Percentiles rank a stretch among this genome's conserved stretches.
phyloP scores from a whole-genome alignment of 1,140 invertebrate species.

The Frieseomelitta varia region DNA sequence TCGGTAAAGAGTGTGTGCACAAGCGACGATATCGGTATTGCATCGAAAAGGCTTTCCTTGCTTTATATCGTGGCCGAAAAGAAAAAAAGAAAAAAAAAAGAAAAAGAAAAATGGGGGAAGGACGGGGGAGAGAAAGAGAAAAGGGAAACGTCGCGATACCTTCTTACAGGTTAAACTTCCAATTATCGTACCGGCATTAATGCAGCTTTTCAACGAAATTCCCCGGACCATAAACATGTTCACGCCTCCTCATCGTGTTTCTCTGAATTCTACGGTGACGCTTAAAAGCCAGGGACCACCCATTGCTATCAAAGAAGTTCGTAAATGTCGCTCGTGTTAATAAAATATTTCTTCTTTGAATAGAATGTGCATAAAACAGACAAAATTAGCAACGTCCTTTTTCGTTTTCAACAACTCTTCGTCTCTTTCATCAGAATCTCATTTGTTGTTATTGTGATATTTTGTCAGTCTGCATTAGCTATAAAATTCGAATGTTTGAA shows the following conservation, averaged over 20 bases:
- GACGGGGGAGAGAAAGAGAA: background rate
- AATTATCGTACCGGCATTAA: conserved; percentile 26
- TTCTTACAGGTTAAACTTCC: conserved; percentile 29
- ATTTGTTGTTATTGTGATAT: no score
- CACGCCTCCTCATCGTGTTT: background rate
- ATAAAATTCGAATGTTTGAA: no score
- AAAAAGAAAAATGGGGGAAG: background rate
- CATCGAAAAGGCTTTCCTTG: conserved; percentile 50
- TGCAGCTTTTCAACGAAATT: conserved; percentile 7
- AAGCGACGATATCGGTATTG: conserved; percentile 51
- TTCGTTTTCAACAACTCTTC: background rate
- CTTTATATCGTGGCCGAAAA: conserved; percentile 36
- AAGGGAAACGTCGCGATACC: conserved; percentile 12
- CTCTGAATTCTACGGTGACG: background rate
- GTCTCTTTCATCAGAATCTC: no score
- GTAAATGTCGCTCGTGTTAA: conserved; percentile 23
- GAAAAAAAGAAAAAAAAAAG: background rate
- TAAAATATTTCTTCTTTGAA: conserved; percentile 9
- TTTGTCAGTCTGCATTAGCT: no score
- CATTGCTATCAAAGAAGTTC: conserved; percentile 16
- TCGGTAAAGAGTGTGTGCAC: conserved; percentile 33
- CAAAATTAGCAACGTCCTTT: background rate
- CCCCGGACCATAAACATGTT: conserved; percentile 18
- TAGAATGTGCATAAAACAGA: background rate
- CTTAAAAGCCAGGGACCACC: background rate